Percentiles rank a stretch among this genome's conserved stretches.
Conservation (phyloP, 2,888 invertebrate species). For the Tuberolachnus salignus region DNA sequence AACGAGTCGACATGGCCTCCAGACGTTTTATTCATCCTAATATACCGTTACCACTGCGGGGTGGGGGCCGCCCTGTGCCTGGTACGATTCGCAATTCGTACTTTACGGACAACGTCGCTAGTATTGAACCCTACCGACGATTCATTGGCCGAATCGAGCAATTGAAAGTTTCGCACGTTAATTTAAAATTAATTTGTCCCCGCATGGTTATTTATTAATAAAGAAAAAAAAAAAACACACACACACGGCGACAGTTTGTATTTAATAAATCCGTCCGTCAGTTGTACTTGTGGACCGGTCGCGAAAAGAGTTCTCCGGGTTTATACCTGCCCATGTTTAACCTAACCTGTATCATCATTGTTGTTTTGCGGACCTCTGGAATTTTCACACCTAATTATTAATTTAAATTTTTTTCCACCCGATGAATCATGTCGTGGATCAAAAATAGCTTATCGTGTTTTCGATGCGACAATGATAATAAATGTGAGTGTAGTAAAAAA, state of each 20-base stretch:
- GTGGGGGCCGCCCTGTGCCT: conserved; percentile 39
- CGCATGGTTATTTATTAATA: neutral
- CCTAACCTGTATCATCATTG: neutral
- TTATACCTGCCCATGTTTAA: no score
- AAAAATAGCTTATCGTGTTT: conserved; percentile 49
- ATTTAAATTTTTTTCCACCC: neutral
- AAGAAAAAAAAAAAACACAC: neutral
- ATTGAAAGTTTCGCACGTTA: conserved; percentile 51
- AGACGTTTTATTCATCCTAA: conserved; percentile 33
- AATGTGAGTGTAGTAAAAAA: conserved; percentile 24
- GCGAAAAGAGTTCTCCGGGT: neutral
- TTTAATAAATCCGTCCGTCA: neutral
- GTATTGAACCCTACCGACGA: conserved; percentile 6
- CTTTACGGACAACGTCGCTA: conserved; percentile 6
- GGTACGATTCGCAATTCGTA: conserved; percentile 43
- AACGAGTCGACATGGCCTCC: conserved; percentile 26
- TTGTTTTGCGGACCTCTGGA: neutral
- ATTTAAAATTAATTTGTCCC: conserved; percentile 39
- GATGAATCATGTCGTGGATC: conserved; percentile 32
- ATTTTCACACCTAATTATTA: neutral
- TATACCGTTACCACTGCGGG: neutral
- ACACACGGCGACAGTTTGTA: neutral
- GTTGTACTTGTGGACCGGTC: neutral
- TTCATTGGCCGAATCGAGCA: neutral
- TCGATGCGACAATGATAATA: neutral